Base-by-base conservation (phyloP, 2,113 vertebrate species). In the Asarcornis scutulata region DNA sequence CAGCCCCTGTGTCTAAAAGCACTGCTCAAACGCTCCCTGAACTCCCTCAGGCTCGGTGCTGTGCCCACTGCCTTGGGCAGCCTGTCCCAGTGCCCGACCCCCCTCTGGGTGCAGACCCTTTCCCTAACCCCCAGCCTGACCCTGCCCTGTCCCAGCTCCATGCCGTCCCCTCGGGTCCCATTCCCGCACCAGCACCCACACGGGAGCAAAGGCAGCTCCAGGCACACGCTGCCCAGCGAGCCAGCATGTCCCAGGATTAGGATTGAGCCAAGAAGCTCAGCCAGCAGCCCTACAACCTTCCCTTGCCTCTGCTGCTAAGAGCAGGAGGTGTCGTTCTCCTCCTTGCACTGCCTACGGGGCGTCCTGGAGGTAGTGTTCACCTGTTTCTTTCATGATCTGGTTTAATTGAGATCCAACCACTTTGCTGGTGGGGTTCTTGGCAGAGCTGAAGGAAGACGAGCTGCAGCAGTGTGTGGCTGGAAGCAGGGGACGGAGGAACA, bases 371-470 rank as follows among this genome's bases (percentile, higher is more conserved):
- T 6, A 6, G 14, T 17, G 31, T 34, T 34, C 11, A 6, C 15
- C 46, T 1, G 0, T 8, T 17, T 21, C 52, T 66, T 79, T 44
- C 22, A 1, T 17, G 18, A 25, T 13, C 32, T 18, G 2, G 10
- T 38, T 21, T 42, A 13, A 31, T 1, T 14, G 21, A 56, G 50
- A 69, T 17, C 34, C 29, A 4, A 3, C 6, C 0, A 0, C 48
- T 36, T n/a, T 29, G 50, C 60, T 17, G 11, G 1, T 40, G 36
- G 46, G 9, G n/a, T 53, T 50, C 23, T 36, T 1, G 2, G 25
- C 22, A 32, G 38, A 69, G 38, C 50, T 9, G 31, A 32, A 64
- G 38, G 13, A 7, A 9, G 3, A 9, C 5, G 34, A 62, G 38
- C 50, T 27, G 25, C 40, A 5, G 46, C 2, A 12, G 21, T 0